Evolutionary conservation across 2,113 vertebrate genomes (phyloP).

Genomic region (Prunella himalayana): DNA sequence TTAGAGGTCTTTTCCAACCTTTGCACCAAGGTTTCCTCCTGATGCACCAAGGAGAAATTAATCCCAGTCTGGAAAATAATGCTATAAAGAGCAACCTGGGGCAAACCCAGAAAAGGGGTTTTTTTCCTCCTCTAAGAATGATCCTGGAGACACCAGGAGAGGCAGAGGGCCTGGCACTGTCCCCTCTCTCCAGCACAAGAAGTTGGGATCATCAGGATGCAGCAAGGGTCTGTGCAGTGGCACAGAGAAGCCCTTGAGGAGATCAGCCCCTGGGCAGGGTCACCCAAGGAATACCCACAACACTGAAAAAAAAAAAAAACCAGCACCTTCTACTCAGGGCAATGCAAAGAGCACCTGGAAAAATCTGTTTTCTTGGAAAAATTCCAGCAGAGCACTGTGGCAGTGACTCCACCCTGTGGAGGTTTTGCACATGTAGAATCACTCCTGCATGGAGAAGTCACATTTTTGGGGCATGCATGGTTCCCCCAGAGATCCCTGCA

Average conservation of each 20-base stretch:
- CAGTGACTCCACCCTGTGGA: background rate
- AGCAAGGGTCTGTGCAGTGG: fast-evolving
- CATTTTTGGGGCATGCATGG: background rate
- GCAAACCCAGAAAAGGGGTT: background rate
- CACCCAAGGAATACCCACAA: background rate
- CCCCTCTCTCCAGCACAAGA: background rate
- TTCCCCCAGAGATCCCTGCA: background rate
- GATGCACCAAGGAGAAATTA: background rate
- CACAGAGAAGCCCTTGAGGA: background rate
- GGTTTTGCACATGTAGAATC: background rate
- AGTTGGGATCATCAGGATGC: background rate
- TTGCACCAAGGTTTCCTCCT: background rate
- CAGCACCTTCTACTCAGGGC: background rate
- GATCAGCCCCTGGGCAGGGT: background rate
- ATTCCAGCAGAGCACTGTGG: background rate
- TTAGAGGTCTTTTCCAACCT: background rate
- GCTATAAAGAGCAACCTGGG: background rate
- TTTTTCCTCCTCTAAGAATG: background rate
- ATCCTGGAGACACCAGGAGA: background rate
- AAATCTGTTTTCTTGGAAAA: background rate
- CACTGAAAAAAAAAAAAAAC: fast-evolving
- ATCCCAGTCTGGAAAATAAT: background rate
- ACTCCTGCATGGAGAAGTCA: background rate
- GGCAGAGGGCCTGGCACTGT: background rate
- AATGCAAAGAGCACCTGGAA: background rate